Evolutionary conservation across 2,797 vertebrate genomes (phyloP).

Genomic region (Thunnus albacares): DNA sequence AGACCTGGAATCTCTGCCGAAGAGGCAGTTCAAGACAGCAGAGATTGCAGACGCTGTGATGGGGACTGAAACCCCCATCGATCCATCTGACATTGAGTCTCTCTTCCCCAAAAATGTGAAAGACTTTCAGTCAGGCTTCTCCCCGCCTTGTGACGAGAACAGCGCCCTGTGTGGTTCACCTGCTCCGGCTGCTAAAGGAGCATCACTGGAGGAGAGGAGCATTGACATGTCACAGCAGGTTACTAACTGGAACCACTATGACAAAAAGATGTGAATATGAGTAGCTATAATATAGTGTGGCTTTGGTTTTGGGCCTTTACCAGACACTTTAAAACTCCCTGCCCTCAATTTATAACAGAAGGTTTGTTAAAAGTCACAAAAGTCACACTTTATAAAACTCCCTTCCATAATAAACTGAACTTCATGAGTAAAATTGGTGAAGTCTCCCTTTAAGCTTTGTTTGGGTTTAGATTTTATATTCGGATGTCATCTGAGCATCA

Average conservation of each 20-base stretch:
- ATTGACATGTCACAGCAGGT: constrained; percentile 70
- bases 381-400: background rate
- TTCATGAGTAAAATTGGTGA: background rate
- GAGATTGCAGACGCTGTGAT: constrained; percentile 91
- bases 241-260: constrained; percentile 1
- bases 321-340: background rate
- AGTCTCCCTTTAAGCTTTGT: background rate
- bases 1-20: constrained; percentile 66
- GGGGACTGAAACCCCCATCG: constrained; percentile 78
- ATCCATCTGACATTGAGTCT: constrained; percentile 83
- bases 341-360: background rate
- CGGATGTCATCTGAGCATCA: background rate
- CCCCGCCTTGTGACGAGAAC: constrained; percentile 76
- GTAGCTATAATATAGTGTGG: background rate
- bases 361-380: background rate
- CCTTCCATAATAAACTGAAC: background rate
- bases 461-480: constrained; percentile 4
- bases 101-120: constrained; percentile 86
- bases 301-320: too few species aligned
- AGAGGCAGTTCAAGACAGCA: constrained; percentile 87
- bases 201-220: constrained; percentile 20
- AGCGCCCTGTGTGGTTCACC: constrained; percentile 55
- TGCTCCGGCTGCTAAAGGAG: constrained; percentile 13
- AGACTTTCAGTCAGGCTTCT: constrained; percentile 72
- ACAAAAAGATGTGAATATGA: background rate